phyloP scores from a whole-genome alignment of 2,888 invertebrate species.

The Melanostoma scalare region DNA sequence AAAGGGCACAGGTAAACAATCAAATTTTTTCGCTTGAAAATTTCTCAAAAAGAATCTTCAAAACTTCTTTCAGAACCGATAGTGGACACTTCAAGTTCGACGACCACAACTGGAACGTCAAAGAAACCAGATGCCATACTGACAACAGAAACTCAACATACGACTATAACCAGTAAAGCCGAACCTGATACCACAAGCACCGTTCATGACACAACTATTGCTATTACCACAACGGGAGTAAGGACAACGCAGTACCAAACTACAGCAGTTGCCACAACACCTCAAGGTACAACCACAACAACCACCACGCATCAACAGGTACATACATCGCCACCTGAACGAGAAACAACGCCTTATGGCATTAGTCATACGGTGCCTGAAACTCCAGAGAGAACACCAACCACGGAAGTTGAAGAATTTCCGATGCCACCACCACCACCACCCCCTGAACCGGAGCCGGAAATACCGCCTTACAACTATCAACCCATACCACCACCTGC shows the following conservation, averaged over 20 bases:
- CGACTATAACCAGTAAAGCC: slow-evolving; percentile 77
- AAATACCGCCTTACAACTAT: slow-evolving; percentile 76
- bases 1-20: slow-evolving; percentile 82
- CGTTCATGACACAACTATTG: slow-evolving; percentile 76
- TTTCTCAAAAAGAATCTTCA: background rate
- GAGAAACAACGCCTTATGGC: slow-evolving; percentile 80
- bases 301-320: slow-evolving; percentile 78
- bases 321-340: slow-evolving; percentile 79
- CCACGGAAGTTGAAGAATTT: slow-evolving; percentile 76
- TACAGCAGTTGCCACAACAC: slow-evolving; percentile 74
- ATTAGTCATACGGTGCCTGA: slow-evolving; percentile 72
- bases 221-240: slow-evolving; percentile 74
- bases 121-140: slow-evolving; percentile 80
- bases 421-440: slow-evolving; percentile 75
- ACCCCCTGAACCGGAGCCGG: slow-evolving; percentile 74
- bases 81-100: slow-evolving; percentile 72
- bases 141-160: slow-evolving; percentile 83
- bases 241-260: slow-evolving; percentile 65
- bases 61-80: slow-evolving; percentile 61
- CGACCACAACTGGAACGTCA: slow-evolving; percentile 73
- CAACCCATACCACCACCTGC: slow-evolving; percentile 78
- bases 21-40: background rate
- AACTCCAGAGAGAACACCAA: slow-evolving; percentile 75
- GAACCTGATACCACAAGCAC: slow-evolving; percentile 75
- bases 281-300: slow-evolving; percentile 75